Conservation (phyloP, 2,113 vertebrate genomes). For the Centropus unirufus region DNA sequence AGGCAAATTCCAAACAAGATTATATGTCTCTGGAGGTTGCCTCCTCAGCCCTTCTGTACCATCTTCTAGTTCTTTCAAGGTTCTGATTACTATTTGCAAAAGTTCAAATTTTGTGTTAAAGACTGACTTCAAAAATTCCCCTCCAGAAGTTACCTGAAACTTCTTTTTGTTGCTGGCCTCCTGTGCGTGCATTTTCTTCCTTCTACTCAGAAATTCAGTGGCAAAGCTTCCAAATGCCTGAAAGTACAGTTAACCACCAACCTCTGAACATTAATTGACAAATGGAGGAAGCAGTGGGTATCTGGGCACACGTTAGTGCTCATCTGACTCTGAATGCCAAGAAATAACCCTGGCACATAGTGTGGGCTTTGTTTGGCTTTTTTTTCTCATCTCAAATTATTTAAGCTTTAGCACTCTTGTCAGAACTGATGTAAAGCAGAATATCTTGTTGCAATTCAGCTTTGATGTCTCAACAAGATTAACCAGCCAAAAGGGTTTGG, state of each 20-base stretch:
- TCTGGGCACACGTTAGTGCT: not conserved
- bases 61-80: not conserved
- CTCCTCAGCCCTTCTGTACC: not conserved
- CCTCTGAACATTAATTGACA: not conserved
- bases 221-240: not conserved
- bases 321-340: not conserved
- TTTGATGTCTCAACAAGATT: slow-evolving; percentile 3
- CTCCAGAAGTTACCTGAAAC: not conserved
- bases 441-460: not conserved
- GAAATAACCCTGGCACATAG: not conserved
- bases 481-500: not conserved
- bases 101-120: not conserved
- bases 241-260: not conserved
- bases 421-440: slow-evolving; percentile 3
- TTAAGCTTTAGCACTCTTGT: slow-evolving; percentile 19
- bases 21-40: not conserved
- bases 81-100: not conserved
- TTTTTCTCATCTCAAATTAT: slow-evolving; percentile 2
- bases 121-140: not conserved
- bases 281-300: not conserved
- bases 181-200: not conserved
- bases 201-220: not conserved
- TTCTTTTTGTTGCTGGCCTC: not conserved
- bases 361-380: not conserved
- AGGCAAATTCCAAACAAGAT: not conserved